A percentile compares a stretch with the other conserved stretches of the same genome.
phyloP scores from a whole-genome alignment of 1,140 invertebrate species.

The Pseudachorutes palmiensis region DNA sequence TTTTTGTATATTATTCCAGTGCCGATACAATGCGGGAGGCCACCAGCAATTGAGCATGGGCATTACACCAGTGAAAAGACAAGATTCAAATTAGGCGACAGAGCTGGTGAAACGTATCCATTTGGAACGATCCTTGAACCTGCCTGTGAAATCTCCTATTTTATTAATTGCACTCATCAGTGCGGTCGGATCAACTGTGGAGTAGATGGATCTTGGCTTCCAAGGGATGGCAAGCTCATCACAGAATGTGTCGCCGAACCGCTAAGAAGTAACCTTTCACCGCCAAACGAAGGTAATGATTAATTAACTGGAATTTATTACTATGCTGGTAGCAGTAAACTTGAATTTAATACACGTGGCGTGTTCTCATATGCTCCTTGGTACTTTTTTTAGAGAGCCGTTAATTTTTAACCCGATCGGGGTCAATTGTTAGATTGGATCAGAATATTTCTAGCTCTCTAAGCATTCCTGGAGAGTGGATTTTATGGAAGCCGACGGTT shows the following conservation, averaged over 20 bases:
- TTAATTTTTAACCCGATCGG: no score
- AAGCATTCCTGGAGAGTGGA: no score
- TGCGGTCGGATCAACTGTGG: conserved; percentile 32
- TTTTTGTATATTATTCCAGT: conserved; percentile 8
- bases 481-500: no score
- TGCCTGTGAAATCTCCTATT: conserved; percentile 10
- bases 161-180: conserved; percentile 25
- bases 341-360: not conserved
- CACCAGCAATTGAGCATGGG: conserved; percentile 11
- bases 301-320: no score
- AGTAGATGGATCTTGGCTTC: conserved; percentile 26
- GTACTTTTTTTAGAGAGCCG: no score
- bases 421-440: no score
- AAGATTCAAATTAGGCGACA: not conserved
- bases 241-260: conserved; percentile 21
- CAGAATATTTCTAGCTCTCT: no score
- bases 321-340: not conserved
- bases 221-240: conserved; percentile 27
- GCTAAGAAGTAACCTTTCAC: conserved; percentile 1
- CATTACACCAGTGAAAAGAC: conserved; percentile 8
- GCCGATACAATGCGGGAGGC: conserved; percentile 11
- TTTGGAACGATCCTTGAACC: conserved; percentile 18
- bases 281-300: conserved; percentile 15
- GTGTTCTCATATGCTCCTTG: no score
- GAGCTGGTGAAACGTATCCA: conserved; percentile 10